Conservation (phyloP, 2,888 invertebrate species). For the Ectemnius cavifrons region DNA sequence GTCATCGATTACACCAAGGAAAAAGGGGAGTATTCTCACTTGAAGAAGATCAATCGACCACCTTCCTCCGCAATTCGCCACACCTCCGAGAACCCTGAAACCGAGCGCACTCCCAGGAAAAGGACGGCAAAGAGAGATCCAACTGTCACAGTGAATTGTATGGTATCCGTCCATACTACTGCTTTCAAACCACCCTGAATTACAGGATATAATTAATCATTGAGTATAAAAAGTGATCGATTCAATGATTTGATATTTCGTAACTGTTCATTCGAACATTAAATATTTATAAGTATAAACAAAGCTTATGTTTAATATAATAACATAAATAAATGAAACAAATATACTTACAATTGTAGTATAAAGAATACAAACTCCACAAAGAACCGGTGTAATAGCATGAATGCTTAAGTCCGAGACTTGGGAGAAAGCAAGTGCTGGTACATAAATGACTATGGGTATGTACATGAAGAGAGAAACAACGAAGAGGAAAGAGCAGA, state of each 20-base stretch:
- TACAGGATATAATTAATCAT: background rate
- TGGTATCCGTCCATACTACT: conserved; percentile 83
- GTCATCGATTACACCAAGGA: background rate
- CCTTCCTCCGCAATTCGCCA: conserved; percentile 81
- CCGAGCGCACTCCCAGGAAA: conserved; percentile 78
- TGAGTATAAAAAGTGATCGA: background rate
- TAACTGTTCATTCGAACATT: too few relatives aligned
- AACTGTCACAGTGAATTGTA: conserved; percentile 82
- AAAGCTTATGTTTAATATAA: background rate
- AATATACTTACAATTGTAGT: conserved; percentile 82
- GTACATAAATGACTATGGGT: conserved; percentile 85
- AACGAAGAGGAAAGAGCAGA: conserved; percentile 82
- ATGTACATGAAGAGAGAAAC: conserved; percentile 79
- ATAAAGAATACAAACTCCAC: conserved; percentile 86
- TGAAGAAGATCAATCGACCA: conserved; percentile 81
- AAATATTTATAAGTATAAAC: background rate
- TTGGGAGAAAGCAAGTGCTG: conserved; percentile 84
- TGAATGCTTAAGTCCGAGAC: conserved; percentile 85
- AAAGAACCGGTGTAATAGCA: conserved; percentile 83
- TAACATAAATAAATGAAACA: too few relatives aligned
- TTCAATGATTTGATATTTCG: background rate
- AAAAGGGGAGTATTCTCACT: conserved; percentile 76
- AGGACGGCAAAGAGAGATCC: conserved; percentile 80
- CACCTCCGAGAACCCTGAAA: conserved; percentile 80
- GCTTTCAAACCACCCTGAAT: conserved; percentile 81